Percentiles rank a stretch among this genome's conserved stretches.
Conservation (phyloP, 1,140 invertebrate genomes). For the Meloidogyne chitwoodi region DNA sequence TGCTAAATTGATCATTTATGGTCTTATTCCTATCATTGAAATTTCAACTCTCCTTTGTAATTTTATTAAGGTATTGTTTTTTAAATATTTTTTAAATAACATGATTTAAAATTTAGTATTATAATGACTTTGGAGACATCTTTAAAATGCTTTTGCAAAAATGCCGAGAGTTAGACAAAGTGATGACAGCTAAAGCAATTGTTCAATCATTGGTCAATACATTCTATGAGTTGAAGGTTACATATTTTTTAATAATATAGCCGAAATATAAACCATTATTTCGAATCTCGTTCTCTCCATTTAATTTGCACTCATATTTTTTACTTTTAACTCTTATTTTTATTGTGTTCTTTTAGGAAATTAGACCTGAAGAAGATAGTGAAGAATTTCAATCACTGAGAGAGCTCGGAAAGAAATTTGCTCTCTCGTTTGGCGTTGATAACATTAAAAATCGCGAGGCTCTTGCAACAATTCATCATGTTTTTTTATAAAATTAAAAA, state of each 20-base stretch:
- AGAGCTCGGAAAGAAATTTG: slow-evolving; percentile 92
- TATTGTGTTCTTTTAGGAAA: slow-evolving; percentile 6
- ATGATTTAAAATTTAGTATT: slow-evolving; percentile 69
- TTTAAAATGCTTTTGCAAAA: slow-evolving; percentile 94
- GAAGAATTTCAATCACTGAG: slow-evolving; percentile 57
- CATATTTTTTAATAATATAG: too few species aligned
- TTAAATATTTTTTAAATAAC: background rate
- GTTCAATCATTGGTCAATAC: slow-evolving; percentile 61
- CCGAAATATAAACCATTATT: too few species aligned
- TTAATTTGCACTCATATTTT: slow-evolving; percentile 12
- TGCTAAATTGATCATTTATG: slow-evolving; percentile 95
- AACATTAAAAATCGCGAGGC: slow-evolving; percentile 94
- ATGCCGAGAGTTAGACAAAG: slow-evolving; percentile 93
- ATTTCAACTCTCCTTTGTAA: slow-evolving; percentile 92
- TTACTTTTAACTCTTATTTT: slow-evolving; percentile 8
- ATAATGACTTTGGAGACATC: slow-evolving; percentile 99
- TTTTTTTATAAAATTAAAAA: slow-evolving; percentile 21
- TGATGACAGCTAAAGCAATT: slow-evolving; percentile 89
- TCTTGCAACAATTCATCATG: slow-evolving; percentile 81
- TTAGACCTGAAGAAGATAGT: slow-evolving; percentile 36
- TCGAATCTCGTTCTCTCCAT: background rate
- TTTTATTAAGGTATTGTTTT: slow-evolving; percentile 77
- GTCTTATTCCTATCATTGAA: slow-evolving; percentile 83
- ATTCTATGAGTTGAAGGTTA: slow-evolving; percentile 30
- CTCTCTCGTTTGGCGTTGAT: slow-evolving; percentile 92